These are phyloP conservation scores for Platycheirus albimanus DNA, from an alignment of 2,888 invertebrate genomes.

Conservation along the genomic window DNA sequence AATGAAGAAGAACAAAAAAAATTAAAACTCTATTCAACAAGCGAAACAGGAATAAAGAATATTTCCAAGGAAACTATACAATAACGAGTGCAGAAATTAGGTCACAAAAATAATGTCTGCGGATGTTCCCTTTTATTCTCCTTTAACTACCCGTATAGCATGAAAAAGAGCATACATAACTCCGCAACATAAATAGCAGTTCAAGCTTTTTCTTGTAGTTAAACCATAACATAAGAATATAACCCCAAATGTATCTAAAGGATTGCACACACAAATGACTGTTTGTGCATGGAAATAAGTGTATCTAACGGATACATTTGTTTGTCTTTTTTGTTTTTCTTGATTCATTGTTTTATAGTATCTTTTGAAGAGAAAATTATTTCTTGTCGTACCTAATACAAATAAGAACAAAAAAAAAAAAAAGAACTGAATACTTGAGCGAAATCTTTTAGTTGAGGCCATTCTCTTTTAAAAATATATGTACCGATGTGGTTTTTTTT, in stretches of 20 bases:
- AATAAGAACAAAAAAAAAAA: too few relatives aligned
- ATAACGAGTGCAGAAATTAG: conserved; percentile 37
- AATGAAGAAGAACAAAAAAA: conserved; percentile 5
- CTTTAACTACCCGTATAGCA: conserved; percentile 25
- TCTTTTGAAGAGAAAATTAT: too few relatives aligned
- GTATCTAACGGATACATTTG: too few relatives aligned
- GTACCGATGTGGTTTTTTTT: too few relatives aligned
- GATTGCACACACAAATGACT: conserved; percentile 2
- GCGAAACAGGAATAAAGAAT: not conserved
- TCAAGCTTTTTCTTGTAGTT: conserved; percentile 11
- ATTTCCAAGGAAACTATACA: conserved; percentile 16
- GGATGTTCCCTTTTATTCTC: conserved; percentile 66
- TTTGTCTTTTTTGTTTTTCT: too few relatives aligned
- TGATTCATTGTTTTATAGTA: too few relatives aligned
- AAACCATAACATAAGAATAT: conserved; percentile 11
- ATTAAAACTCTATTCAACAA: not conserved
- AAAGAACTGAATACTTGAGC: too few relatives aligned
- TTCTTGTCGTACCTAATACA: too few relatives aligned
- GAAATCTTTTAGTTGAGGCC: too few relatives aligned
- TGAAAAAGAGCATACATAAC: conserved; percentile 16
- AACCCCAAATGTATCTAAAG: conserved; percentile 5
- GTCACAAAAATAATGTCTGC: conserved; percentile 64
- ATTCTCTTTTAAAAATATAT: too few relatives aligned
- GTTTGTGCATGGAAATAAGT: not conserved
- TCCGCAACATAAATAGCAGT: not conserved